Percentiles rank a stretch among this genome's conserved stretches.
These are phyloP conservation scores for Pollimyrus isidori DNA, from an alignment of 2,113 vertebrate species.

Conservation along the genomic window DNA sequence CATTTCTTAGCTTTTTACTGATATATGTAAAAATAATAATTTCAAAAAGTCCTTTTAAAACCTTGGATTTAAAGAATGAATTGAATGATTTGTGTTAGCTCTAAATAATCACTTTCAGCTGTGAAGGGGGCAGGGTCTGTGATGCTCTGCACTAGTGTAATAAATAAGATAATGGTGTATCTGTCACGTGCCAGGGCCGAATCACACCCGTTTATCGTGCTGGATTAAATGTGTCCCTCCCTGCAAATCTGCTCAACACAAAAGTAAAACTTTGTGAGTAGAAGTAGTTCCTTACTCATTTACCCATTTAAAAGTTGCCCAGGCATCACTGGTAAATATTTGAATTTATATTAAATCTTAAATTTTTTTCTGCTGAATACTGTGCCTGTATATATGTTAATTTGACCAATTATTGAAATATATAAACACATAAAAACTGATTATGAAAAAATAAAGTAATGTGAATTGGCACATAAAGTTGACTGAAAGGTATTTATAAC, in stretches of 20 bases:
- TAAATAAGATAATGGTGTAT: neutral
- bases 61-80: neutral
- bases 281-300: neutral
- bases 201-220: neutral
- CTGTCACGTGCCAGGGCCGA: neutral
- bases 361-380: neutral
- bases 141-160: neutral
- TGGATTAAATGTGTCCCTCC: neutral
- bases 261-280: neutral
- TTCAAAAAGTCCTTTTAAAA: constrained; percentile 26
- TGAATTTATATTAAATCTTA: neutral
- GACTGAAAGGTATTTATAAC: neutral
- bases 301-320: neutral
- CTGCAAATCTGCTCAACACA: neutral
- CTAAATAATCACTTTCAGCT: neutral
- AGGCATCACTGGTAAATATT: neutral
- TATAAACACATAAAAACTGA: neutral
- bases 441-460: neutral
- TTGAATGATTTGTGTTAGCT: neutral
- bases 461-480: neutral
- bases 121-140: neutral
- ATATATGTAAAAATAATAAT: neutral
- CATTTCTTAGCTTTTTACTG: neutral
- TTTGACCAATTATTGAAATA: neutral
- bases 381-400: neutral